A percentile compares a stretch with the other conserved stretches of the same genome.
phyloP scores from a whole-genome alignment of 2,113 vertebrate genomes.

The Hippocampus abdominalis region DNA sequence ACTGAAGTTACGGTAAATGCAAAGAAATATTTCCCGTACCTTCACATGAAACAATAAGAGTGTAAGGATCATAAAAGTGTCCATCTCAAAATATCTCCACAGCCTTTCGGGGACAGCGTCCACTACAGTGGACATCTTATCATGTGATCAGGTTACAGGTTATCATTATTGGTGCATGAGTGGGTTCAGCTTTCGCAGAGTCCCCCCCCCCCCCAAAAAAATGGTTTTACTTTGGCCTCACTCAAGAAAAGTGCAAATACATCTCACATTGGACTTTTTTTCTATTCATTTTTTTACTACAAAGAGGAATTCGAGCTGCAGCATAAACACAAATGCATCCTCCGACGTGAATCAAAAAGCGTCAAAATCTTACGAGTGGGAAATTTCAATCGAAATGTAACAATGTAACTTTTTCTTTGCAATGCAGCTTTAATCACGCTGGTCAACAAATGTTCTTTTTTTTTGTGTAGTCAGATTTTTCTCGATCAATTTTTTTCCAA shows the following conservation, averaged over 20 bases:
- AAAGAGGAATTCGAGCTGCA: background rate
- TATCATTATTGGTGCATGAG: background rate
- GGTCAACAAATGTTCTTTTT: background rate
- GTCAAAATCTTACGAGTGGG: background rate
- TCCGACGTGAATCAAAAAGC: background rate
- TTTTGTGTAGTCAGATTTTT: too few relatives aligned
- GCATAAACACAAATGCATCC: background rate
- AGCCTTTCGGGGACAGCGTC: too few relatives aligned
- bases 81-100: too few relatives aligned
- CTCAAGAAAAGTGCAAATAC: slow-evolving; percentile 43
- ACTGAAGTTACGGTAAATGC: background rate
- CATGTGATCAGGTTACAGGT: too few relatives aligned
- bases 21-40: background rate
- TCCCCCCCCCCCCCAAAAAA: background rate
- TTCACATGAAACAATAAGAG: background rate
- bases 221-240: slow-evolving; percentile 56
- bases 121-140: too few relatives aligned
- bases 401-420: background rate
- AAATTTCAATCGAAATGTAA: background rate
- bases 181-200: slow-evolving; percentile 44
- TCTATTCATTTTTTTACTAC: background rate
- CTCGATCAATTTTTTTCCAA: too few relatives aligned
- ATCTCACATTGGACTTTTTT: slow-evolving; percentile 6
- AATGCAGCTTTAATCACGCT: background rate
- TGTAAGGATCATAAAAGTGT: slow-evolving; percentile 2